Evolutionary conservation across 2,113 vertebrate genomes (phyloP), one percentile per base, ranked within the genome.

Genomic region (Accipiter virgatus): DNA sequence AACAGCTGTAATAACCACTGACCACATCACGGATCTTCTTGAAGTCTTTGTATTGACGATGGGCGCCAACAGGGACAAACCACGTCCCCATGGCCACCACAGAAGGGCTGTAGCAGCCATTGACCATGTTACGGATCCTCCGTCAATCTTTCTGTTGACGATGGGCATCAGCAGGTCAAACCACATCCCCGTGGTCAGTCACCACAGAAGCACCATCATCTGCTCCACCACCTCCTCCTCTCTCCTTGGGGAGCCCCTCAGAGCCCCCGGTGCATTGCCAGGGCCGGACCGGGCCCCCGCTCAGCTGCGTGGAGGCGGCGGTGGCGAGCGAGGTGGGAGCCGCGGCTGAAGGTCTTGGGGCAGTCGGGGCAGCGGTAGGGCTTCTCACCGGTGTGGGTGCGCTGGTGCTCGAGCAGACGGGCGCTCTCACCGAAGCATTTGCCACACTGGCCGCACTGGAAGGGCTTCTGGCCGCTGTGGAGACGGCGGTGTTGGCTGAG

Each of bases 381-480:
- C 36, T 96, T 96, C 36, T 97, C 96, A 13, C 96, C 96, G 0
- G 97, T 97, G 94, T 98, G 98, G 42, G 96, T 96, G 16, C 95
- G 94, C 77, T 98, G 96, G 71, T 98, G 98, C 67, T 97, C 97
- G 11, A 96, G 84, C n/a, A 98, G 95, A 14, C 96, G 96, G 79
- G 97, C 94, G 47, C 97, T 98, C 58, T 97, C 97, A 13, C 96
- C 80, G 52, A 98, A 98, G 74, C 93, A 40, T 50, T 98, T 97
- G 36, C 96, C 94, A 4, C 98, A 98, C 87, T 98, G 97, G 61
- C 88, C 52, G 7, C 98, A 98, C 84, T 98, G 97, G 66, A 93
- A 95, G 6, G 96, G 97, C 16, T 97, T 94, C 25, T 94, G 97
- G 81, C 96, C 96, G 0, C 96, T 96, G 96, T 98, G 97, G 58